Conservation (phyloP, 2,797 vertebrate genomes). For the Coreius guichenoti region DNA sequence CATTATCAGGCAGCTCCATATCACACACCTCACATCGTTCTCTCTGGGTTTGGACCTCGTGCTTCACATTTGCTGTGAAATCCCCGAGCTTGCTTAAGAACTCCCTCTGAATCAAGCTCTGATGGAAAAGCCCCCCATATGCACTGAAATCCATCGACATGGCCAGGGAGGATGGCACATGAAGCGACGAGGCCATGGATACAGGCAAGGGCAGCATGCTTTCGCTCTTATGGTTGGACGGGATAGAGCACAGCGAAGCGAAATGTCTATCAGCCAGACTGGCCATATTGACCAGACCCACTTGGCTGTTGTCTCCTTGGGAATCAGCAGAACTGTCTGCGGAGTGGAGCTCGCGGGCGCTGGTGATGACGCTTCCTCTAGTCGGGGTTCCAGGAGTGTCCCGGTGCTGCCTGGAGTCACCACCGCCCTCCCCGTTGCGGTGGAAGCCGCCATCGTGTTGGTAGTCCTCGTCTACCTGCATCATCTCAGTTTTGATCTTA, state of each 20-base stretch:
- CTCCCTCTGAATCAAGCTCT: conserved; percentile 95
- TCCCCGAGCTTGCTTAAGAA: conserved; percentile 94
- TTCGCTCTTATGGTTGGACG: conserved; percentile 87
- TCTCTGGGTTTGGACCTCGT: conserved; percentile 80
- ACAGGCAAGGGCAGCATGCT: conserved; percentile 82
- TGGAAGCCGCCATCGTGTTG: conserved; percentile 76
- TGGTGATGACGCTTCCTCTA: conserved; percentile 95
- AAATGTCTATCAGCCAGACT: conserved; percentile 83
- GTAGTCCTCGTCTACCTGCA: conserved; percentile 88
- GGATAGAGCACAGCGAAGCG: conserved; percentile 83
- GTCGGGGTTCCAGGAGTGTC: conserved; percentile 92
- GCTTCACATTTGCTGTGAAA: conserved; percentile 91
- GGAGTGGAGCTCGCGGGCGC: conserved; percentile 90
- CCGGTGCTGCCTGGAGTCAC: conserved; percentile 81
- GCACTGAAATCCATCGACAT: conserved; percentile 93
- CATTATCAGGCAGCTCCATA: conserved; percentile 90
- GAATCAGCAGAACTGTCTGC: conserved; percentile 77
- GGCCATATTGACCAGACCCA: conserved; percentile 72
- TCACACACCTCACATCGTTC: conserved; percentile 93
- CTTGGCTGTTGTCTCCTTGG: conserved; percentile 68
- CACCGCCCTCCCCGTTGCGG: conserved; percentile 78
- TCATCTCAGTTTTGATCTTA: conserved; percentile 86
- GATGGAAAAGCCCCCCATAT: conserved; percentile 92
- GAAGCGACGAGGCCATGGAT: conserved; percentile 80
- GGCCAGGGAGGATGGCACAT: conserved; percentile 84